phyloP scores from a whole-genome alignment of 2,797 vertebrate species.

The Clarias platycephalus region DNA sequence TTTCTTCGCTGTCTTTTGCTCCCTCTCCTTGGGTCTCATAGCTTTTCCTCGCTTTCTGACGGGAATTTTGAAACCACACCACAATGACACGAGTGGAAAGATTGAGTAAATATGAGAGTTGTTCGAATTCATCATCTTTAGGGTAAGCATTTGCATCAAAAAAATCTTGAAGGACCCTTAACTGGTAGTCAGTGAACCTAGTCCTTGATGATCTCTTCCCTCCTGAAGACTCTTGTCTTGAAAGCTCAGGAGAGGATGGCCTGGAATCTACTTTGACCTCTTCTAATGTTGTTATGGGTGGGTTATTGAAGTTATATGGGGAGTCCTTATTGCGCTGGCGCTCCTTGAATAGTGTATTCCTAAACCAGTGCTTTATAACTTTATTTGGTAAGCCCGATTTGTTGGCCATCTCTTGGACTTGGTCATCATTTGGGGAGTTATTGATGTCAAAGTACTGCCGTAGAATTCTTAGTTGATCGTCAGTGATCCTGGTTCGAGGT shows the following conservation, averaged over 20 bases:
- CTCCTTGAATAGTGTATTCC: conserved; percentile 98
- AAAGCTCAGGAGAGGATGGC: conserved; percentile 81
- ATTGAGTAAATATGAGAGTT: conserved; percentile 87
- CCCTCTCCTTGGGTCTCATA: conserved; percentile 90
- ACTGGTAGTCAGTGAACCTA: conserved; percentile 93
- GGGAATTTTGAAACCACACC: conserved; percentile 98
- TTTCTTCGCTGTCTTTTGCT: conserved; percentile 78
- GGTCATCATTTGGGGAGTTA: conserved; percentile 95
- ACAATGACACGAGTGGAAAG: conserved; percentile 94
- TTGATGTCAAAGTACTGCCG: conserved; percentile 97
- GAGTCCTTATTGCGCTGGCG: conserved; percentile 98
- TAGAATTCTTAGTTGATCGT: conserved; percentile 90
- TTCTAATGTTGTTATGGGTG: conserved; percentile 89
- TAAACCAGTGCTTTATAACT: conserved; percentile 99
- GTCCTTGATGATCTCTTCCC: conserved; percentile 92
- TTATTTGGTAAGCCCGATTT: conserved; percentile 91
- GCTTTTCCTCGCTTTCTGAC: conserved; percentile 94
- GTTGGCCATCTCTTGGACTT: conserved; percentile 93
- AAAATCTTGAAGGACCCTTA: conserved; percentile 91
- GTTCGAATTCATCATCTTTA: conserved; percentile 97
- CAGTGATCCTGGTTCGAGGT: conserved; percentile 92
- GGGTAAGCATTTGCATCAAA: conserved; percentile 98
- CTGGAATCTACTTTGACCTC: conserved; percentile 87
- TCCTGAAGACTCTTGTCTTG: conserved; percentile 86
- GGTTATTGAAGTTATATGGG: conserved; percentile 97